A percentile compares a stretch with the other conserved stretches of the same genome.
Evolutionary conservation across 2,888 invertebrate genomes (phyloP).

Genomic region (Erannis defoliaria): DNA sequence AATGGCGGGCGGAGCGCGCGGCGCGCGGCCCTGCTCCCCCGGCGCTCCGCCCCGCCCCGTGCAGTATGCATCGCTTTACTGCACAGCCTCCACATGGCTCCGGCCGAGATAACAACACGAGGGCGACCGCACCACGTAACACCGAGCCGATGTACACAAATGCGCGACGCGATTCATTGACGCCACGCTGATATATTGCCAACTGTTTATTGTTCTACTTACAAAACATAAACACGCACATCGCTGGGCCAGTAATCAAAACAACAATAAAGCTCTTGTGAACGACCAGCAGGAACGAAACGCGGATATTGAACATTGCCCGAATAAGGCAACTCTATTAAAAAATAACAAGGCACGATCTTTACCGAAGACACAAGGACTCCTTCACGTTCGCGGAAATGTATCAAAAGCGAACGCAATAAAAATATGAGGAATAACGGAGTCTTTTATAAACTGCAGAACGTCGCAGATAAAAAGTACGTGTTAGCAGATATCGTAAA

Average conservation of each 20-base stretch:
- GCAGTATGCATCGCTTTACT: slow-evolving; percentile 77
- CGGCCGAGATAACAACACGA: slow-evolving; percentile 64
- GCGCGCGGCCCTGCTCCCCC: slow-evolving; percentile 53
- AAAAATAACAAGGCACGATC: slow-evolving; percentile 31
- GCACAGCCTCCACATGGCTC: slow-evolving; percentile 75
- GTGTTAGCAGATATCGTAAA: slow-evolving; percentile 40
- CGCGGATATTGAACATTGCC: slow-evolving; percentile 19
- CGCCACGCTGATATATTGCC: slow-evolving; percentile 67
- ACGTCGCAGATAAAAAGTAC: slow-evolving; percentile 38
- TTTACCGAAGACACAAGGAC: slow-evolving; percentile 43
- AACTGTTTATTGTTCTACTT: slow-evolving; percentile 63
- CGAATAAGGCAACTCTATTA: slow-evolving; percentile 21
- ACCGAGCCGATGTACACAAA: slow-evolving; percentile 60
- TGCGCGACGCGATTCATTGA: slow-evolving; percentile 75
- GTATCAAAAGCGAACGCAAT: slow-evolving; percentile 37
- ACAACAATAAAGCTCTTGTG: slow-evolving; percentile 39
- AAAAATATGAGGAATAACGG: slow-evolving; percentile 47
- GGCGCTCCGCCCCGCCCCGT: slow-evolving; percentile 56
- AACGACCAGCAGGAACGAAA: slow-evolving; percentile 18
- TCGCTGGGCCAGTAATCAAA: slow-evolving; percentile 41
- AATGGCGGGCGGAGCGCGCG: slow-evolving; percentile 59
- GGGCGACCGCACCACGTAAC: slow-evolving; percentile 59
- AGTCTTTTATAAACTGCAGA: slow-evolving; percentile 42
- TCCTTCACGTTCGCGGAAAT: slow-evolving; percentile 39
- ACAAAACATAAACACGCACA: slow-evolving; percentile 60